Percentiles rank a stretch among this genome's conserved stretches.
Conservation (phyloP, 2,113 vertebrate genomes). For the Corythornis cristatus region DNA sequence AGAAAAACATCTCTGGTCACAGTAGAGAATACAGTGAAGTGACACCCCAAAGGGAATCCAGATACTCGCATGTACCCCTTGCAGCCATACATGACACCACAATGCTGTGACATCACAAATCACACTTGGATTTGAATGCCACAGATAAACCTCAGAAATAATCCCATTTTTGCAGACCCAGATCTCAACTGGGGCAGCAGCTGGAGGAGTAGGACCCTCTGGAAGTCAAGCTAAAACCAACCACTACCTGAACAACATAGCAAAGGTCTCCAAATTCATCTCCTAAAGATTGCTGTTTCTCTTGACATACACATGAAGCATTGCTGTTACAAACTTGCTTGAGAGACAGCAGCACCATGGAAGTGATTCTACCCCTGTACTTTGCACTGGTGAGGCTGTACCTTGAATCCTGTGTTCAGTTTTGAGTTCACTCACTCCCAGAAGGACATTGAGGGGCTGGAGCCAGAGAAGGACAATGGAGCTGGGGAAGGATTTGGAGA, state of each 20-base stretch:
- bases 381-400: no score
- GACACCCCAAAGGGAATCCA: neutral
- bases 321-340: neutral
- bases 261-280: neutral
- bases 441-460: no score
- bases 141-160: neutral
- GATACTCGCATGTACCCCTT: fast-evolving
- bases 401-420: no score
- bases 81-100: neutral
- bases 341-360: neutral
- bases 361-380: no score
- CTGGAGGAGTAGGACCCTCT: fast-evolving
- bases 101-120: neutral
- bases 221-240: neutral
- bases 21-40: neutral
- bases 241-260: neutral
- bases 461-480: no score
- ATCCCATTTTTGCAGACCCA: neutral
- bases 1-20: neutral
- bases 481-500: no score
- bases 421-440: no score
- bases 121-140: neutral
- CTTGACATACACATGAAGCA: neutral
- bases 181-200: fast-evolving
- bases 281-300: neutral